Evolutionary conservation across 2,888 invertebrate species (phyloP).

Genomic region (Acleris laterana): DNA sequence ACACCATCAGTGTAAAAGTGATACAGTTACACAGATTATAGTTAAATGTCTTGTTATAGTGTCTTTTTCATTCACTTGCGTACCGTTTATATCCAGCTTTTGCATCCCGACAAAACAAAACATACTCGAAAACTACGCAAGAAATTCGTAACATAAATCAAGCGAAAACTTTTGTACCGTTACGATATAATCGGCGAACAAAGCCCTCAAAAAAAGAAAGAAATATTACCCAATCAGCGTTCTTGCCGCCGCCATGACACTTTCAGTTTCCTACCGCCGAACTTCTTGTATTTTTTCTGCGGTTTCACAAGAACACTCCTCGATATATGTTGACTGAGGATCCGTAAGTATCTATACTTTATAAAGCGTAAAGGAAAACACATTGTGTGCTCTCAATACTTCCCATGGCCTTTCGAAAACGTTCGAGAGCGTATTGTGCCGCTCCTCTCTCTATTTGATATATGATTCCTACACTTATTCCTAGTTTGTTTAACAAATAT

Average conservation of each 20-base stretch:
- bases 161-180: slow-evolving; percentile 31
- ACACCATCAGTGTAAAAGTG: too few relatives aligned
- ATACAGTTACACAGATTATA: too few relatives aligned
- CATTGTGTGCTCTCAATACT: slow-evolving; percentile 54
- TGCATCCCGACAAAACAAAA: not conserved
- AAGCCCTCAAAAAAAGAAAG: slow-evolving; percentile 21
- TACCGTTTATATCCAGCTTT: not conserved
- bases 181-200: slow-evolving; percentile 23
- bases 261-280: slow-evolving; percentile 58
- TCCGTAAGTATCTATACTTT: slow-evolving; percentile 54
- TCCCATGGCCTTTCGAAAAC: slow-evolving; percentile 56
- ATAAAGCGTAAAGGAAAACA: slow-evolving; percentile 61
- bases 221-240: slow-evolving; percentile 61
- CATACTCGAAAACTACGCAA: slow-evolving; percentile 3
- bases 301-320: slow-evolving; percentile 50
- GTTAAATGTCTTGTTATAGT: too few relatives aligned
- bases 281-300: slow-evolving; percentile 65
- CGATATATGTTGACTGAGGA: slow-evolving; percentile 56
- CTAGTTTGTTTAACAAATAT: slow-evolving; percentile 31
- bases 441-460: slow-evolving; percentile 14
- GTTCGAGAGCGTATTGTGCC: slow-evolving; percentile 15
- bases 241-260: slow-evolving; percentile 64
- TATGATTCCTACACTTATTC: slow-evolving; percentile 25
- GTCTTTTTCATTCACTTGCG: too few relatives aligned
- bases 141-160: slow-evolving; percentile 28